Evolutionary conservation across 2,888 invertebrate species (phyloP), one percentile per base, ranked within the genome.

Genomic region (Agrotis ipsilon): DNA sequence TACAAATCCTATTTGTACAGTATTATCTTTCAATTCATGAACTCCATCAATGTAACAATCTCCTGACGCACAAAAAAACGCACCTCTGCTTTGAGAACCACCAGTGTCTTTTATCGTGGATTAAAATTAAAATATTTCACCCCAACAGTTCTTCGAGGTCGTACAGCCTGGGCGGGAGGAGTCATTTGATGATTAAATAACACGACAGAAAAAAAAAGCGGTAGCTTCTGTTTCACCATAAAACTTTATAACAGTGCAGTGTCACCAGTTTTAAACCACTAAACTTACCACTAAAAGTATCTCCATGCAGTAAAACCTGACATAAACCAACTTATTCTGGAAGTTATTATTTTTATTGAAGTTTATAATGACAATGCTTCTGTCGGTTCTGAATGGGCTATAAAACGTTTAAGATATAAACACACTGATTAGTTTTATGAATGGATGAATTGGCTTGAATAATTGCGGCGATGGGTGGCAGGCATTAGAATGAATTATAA

Each of bases 361-460:
- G 63, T 70, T 81, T 70, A 65, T 73, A 69, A 73, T 64, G 68
- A 71, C 68, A 81, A 68, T 78, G 68, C 61, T 65, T 61, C 60
- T 59, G 68, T 58, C 48, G 61, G 59, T 59, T 67, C 27, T 62
- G 73, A 76, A 82, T 78, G 71, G 72, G 57, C 72, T 54, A 80
- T 86, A 84, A 86, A 86, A 75, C 83, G 72, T 72, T 83, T 75
- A 68, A 82, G 72, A 72, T 77, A 72, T 64, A 72, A 63, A 66
- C 72, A 59, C 55, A 68, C 65, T 84, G 67, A 83, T 85, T 72
- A 81, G 45, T 85, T 81, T 84, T 79, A 84, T 85, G 82, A 85
- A 81, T 85, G 73, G 75, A 75, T 79, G 65, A 79, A 78, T 79
- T 80, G 76, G 48, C 57, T 76, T 72, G 65, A 74, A 72, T 78